Evolutionary conservation across 2,797 vertebrate species (phyloP), one percentile per base, ranked within the genome.

Genomic region (Clarias platycephalus): DNA sequence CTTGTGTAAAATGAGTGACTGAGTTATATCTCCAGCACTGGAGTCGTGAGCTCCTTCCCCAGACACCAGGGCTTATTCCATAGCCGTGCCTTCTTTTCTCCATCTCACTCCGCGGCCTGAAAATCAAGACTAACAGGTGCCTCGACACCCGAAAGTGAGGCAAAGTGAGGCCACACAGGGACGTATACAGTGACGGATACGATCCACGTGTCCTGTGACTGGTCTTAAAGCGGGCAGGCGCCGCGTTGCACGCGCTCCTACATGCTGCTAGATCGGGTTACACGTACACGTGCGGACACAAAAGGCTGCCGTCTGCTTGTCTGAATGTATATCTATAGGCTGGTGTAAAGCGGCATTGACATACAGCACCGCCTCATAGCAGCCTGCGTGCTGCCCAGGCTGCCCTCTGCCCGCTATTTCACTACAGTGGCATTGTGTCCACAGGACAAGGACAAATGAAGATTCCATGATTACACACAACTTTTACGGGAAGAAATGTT

Each of bases 261-360:
- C 15, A 9, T 16, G 60, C 60, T 20, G 80, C 53, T 49, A 66
- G 85, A 80, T 89, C 60, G 20, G 77, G 82, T 89, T 89, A 87
- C 90, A 88, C 49, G 70, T 44, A 71, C 57, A 7, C 53, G 24
- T 53, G 28, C 37, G 74, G 44, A 78, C 78, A 84, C 86, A 85
- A 85, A 83, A 81, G 85, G 81, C 75, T 83, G 85, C 84, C 81
- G 87, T 83, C 85, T 79, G 86, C 80, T 86, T 86, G 89, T 88
- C 86, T 86, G 87, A 82, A 1, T 58, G 85, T 4, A 84, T 84
- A 84, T 87, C 85, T 83, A 83, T 62, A 80, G 64, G 63, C 77
- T 80, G 44, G n/a, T 40, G 67, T 60, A 49, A 76, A 84, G 83
- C 74, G 83, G 81, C 82, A 58, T 86, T 84, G 82, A 88, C 83